Conservation (phyloP, 2,113 vertebrate species). For the Halcyon senegalensis region DNA sequence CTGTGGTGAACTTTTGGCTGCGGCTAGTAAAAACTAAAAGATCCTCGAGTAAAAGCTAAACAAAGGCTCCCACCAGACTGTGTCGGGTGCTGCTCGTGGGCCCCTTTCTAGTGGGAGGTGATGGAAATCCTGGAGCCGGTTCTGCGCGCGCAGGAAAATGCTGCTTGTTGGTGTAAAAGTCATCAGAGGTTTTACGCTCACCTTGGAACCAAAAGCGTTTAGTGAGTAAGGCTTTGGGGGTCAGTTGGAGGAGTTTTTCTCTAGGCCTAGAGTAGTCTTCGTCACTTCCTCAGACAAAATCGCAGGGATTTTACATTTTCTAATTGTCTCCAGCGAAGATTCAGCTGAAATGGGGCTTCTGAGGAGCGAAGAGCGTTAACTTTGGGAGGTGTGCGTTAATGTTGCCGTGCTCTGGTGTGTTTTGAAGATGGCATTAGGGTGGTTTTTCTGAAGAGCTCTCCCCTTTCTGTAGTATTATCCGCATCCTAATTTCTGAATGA, state of each 20-base stretch:
- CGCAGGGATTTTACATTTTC: neutral
- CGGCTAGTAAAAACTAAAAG: neutral
- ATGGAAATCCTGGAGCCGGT: neutral
- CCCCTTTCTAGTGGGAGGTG: neutral
- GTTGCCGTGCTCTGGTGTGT: rapidly evolving
- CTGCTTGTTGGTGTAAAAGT: neutral
- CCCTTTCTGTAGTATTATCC: neutral
- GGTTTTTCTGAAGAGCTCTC: neutral
- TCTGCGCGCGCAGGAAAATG: neutral
- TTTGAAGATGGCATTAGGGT: neutral
- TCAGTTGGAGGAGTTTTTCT: neutral
- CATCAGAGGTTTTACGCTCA: neutral
- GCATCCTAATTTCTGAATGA: neutral
- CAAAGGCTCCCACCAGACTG: neutral
- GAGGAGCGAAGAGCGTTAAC: neutral
- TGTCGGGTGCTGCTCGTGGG: neutral
- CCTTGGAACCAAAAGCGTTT: neutral
- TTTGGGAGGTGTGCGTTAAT: rapidly evolving
- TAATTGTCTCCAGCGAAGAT: neutral
- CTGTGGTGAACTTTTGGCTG: neutral
- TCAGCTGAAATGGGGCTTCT: neutral
- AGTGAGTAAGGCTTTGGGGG: neutral
- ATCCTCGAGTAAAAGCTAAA: neutral
- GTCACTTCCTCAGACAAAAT: neutral
- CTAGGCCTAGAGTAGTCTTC: neutral